These are phyloP conservation scores for Bombus picipes DNA, from an alignment of 1,140 invertebrate species.

Conservation along the genomic window DNA sequence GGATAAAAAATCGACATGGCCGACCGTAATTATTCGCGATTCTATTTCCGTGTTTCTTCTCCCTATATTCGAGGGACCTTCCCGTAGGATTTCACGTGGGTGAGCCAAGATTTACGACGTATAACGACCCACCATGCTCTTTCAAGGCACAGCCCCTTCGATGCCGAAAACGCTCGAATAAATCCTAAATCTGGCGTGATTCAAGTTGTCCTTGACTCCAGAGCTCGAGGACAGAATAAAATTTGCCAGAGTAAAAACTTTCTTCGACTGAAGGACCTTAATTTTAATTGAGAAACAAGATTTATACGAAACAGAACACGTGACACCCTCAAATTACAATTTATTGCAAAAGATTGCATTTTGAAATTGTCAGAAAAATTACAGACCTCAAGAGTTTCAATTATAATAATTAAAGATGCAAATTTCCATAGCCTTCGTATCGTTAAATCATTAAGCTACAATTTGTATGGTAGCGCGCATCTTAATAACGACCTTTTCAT, in stretches of 20 bases:
- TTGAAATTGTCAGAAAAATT: background rate
- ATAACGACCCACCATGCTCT: slow-evolving; percentile 26
- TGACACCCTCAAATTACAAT: background rate
- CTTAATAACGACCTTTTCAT: background rate
- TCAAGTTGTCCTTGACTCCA: background rate
- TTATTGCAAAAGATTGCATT: background rate
- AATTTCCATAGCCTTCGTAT: background rate
- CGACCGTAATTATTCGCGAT: slow-evolving; percentile 26
- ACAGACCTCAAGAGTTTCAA: no score
- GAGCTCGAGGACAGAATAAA: background rate
- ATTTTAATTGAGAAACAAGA: background rate
- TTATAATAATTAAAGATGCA: background rate
- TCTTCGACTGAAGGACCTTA: background rate
- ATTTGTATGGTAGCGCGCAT: background rate
- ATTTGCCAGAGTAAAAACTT: background rate
- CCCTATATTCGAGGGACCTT: background rate
- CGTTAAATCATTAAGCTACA: no score
- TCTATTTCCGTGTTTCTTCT: slow-evolving; percentile 36
- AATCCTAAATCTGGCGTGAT: slow-evolving; percentile 34
- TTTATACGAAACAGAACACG: background rate
- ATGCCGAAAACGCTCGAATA: slow-evolving; percentile 16
- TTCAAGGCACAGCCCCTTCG: slow-evolving; percentile 24
- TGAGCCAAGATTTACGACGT: slow-evolving; percentile 36
- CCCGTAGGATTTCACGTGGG: slow-evolving; percentile 37
- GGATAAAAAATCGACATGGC: background rate